These are phyloP conservation scores for Rhagonycha lutea DNA, from an alignment of 2,888 invertebrate species.

Conservation along the genomic window DNA sequence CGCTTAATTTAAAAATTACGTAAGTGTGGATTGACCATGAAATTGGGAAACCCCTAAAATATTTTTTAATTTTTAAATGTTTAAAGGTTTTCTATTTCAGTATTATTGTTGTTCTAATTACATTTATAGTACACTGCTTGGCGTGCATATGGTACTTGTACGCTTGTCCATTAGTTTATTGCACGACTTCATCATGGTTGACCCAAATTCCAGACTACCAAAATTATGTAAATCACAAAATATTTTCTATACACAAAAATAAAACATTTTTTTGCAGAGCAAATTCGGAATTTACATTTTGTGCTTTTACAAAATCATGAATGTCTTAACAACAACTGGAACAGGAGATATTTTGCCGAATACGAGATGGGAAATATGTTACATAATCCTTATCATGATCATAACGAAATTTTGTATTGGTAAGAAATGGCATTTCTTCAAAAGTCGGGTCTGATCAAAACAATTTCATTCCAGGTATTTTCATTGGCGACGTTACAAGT, in stretches of 20 bases:
- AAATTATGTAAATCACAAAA: too few relatives aligned
- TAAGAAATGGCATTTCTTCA: conserved; percentile 27
- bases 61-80: not conserved
- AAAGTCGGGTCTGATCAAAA: not conserved
- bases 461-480: conserved; percentile 48
- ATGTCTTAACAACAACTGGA: conserved; percentile 59
- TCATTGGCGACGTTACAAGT: conserved; percentile 62
- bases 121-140: conserved; percentile 57
- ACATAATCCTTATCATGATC: conserved; percentile 57
- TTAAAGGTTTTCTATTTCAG: conserved; percentile 42
- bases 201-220: not conserved
- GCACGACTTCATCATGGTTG: conserved; percentile 14
- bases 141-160: conserved; percentile 59
- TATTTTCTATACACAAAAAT: not conserved
- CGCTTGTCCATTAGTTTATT: conserved; percentile 53
- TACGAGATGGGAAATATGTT: conserved; percentile 57
- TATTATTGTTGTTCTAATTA: conserved; percentile 58
- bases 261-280: not conserved
- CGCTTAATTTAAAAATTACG: conserved; percentile 57
- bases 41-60: too few relatives aligned
- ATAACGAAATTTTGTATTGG: conserved; percentile 60
- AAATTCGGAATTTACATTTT: conserved; percentile 53
- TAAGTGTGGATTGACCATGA: too few relatives aligned
- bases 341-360: conserved; percentile 59
- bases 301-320: conserved; percentile 59